phyloP scores from a whole-genome alignment of 2,888 invertebrate species.

The Epicampocera succincta region DNA sequence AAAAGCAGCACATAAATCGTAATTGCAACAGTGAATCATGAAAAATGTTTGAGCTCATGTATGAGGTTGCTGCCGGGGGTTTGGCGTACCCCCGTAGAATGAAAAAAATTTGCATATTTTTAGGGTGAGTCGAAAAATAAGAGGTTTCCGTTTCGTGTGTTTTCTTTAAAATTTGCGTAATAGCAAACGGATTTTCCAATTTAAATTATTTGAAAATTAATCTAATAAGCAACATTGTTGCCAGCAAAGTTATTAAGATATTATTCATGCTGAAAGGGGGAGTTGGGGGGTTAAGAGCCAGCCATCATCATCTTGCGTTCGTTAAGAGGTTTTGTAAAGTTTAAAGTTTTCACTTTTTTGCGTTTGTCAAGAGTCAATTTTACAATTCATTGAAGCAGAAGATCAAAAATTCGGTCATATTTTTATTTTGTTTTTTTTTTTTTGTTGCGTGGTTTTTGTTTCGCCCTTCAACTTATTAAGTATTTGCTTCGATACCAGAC shows the following conservation, averaged over 20 bases:
- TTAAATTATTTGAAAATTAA: conserved; percentile 78
- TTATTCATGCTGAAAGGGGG: conserved; percentile 16
- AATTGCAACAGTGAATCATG: conserved; percentile 63
- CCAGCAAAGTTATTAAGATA: conserved; percentile 36
- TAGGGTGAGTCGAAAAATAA: conserved; percentile 58
- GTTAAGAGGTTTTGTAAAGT: conserved; percentile 63
- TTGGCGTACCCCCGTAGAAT: too few relatives aligned
- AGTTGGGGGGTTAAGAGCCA: background rate
- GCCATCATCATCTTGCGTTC: conserved; percentile 29
- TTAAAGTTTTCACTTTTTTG: conserved; percentile 62
- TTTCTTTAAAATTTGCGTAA: conserved; percentile 57
- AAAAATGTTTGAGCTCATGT: conserved; percentile 63
- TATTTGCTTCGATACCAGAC: conserved; percentile 34
- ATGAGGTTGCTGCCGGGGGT: conserved; percentile 26
- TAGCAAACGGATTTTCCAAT: conserved; percentile 70
- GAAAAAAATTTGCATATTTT: conserved; percentile 72
- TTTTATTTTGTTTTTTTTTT: too few relatives aligned
- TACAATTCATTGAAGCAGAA: conserved; percentile 81
- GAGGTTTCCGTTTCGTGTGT: background rate
- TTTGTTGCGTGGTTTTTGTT: too few relatives aligned
- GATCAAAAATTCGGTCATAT: conserved; percentile 78
- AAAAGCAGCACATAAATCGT: conserved; percentile 42
- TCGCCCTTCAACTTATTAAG: conserved; percentile 19
- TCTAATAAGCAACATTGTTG: conserved; percentile 80
- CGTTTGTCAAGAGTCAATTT: conserved; percentile 78